Percentiles rank a stretch among this genome's conserved stretches.
Conservation (phyloP, 2,888 invertebrate species). For the Coelinius sp. region DNA sequence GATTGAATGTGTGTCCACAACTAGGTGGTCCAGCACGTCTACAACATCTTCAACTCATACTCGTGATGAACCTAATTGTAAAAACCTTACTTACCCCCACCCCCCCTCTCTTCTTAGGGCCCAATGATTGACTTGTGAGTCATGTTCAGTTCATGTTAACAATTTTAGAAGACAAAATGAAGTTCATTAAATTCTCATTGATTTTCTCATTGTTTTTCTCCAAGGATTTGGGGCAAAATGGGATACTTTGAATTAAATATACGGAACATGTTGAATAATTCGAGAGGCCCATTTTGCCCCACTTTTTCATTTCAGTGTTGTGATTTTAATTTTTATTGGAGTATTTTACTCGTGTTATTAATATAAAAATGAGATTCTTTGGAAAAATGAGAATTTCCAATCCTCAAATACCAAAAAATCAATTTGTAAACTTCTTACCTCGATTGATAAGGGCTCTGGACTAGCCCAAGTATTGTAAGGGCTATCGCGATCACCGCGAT, state of each 20-base stretch:
- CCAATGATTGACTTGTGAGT: not conserved
- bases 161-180: not conserved
- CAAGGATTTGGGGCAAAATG: too few species aligned
- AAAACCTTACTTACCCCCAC: constrained; percentile 28
- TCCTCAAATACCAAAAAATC: not conserved
- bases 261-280: too few species aligned
- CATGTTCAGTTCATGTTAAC: constrained; percentile 1
- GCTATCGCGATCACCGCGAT: constrained; percentile 71
- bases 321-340: too few species aligned
- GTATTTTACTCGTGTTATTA: too few species aligned
- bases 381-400: too few species aligned
- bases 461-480: constrained; percentile 67
- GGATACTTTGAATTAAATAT: too few species aligned
- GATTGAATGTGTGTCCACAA: constrained; percentile 44
- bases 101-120: not conserved
- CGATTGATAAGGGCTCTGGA: constrained; percentile 65
- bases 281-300: too few species aligned
- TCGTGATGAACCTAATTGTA: constrained; percentile 52
- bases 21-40: constrained; percentile 49
- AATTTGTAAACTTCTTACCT: constrained; percentile 56
- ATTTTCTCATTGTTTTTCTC: too few species aligned
- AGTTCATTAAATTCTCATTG: constrained; percentile 24
- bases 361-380: too few species aligned
- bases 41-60: constrained; percentile 40
- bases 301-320: too few species aligned